Base-by-base conservation (phyloP, 2,888 invertebrate genomes). In the Megaustenia siamemsis region DNA sequence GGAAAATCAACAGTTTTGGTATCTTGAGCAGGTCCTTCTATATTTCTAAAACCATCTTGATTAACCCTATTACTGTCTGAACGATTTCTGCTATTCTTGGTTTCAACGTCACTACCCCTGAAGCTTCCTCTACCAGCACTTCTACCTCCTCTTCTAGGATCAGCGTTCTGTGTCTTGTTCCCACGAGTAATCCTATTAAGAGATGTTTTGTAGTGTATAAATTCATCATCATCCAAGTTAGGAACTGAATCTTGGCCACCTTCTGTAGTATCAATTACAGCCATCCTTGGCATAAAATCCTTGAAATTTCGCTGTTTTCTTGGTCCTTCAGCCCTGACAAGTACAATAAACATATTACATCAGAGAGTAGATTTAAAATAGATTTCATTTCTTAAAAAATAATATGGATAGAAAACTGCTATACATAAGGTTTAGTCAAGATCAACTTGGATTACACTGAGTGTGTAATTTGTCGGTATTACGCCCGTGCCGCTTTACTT, bases 251-350 rank as follows among this genome's bases (percentile, higher is more conserved):
- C 86, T n/a, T 76, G 76, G 24, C 82, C 81, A 45, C 84, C 56
- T 49, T 87, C 85, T 28, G 86, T 86, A 6, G 87, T 87, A 35
- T 87, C 87, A 38, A 87, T 87, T 24, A 87, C 85, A 43, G 85
- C 87, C 85, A 87, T 85, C 12, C 86, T 81, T 40, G 82, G 87
- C 18, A 88, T 76, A 69, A 86, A 88, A 53, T 88, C 88, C 71
- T 85, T 83, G 63, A 88, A 87, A 49, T 49, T 24, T 63, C 84
- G 84, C 12, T 83, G 85, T n/a, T 84, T 85, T 40, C 86, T 82
- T n/a, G 78, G 83, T 15, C 86, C 84, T 66, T 83, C 75, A 18
- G 73, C 45, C 45, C 87, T 86, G 66, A 5, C 43, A 35, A 56
- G 40, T 24, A 32, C 21, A 75, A 66, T 32, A 38, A 78, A 69